Evolutionary conservation across 2,113 vertebrate genomes (phyloP), one percentile per base, ranked within the genome.

Genomic region (Ameiurus melas): DNA sequence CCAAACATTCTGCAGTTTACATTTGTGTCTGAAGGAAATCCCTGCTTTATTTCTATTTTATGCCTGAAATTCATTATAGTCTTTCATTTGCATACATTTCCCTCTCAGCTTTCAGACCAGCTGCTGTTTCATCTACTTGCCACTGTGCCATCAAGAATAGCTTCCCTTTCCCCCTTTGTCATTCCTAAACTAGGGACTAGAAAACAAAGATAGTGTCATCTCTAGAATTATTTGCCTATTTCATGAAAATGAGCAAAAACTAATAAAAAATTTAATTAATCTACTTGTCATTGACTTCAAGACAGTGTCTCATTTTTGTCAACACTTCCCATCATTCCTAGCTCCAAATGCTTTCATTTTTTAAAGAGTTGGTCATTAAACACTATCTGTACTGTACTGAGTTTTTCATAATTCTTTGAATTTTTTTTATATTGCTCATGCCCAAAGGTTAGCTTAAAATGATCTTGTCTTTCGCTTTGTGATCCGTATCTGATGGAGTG

Each of bases 51-150:
- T 87, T 89, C 53, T 78, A 39, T 30, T 70, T 87, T 51, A 86
- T 62, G 88, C 25, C 80, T 85, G 85, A 77, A 86, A 87, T 87
- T 55, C 82, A 78, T 71, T 90, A 73, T 89, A 86, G 86, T 39
- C 53, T 80, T 62, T 60, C 53, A 90, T 90, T 91, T 90, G 89
- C 84, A 88, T 85, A 79, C 13, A 75, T 60, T 89, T 87, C 53
- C 70, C 81, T 84, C 27, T 85, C n/a, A 70, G 60, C 55, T 86
- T 81, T 87, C 81, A 84, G 33, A 80, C 62, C 88, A 84, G 84
- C 77, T 86, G 89, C 83, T 85, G 20, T 84, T 80, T n/a, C 43
- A 84, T 73, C 58, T 78, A 30, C 62, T 62, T 85, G 78, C 77
- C 62, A 78, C 25, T 30, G 30, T 60, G 66, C 58, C 53, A 78